Evolutionary conservation across 2,113 vertebrate genomes (phyloP).

Genomic region (Notechis scutatus): DNA sequence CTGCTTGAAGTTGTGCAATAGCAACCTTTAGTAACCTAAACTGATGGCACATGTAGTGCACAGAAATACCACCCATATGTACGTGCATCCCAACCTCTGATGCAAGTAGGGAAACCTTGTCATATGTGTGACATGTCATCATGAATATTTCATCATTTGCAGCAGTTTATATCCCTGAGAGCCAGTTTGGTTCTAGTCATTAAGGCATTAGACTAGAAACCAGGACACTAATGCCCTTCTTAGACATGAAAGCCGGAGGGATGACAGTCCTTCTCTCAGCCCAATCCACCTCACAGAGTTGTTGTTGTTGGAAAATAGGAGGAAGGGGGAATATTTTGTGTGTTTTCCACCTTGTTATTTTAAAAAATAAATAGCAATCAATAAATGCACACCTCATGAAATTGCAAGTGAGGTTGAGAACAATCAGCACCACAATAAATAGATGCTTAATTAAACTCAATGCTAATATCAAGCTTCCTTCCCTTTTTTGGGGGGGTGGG

Average conservation of each 20-base stretch:
- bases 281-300: neutral
- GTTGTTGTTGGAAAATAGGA: neutral
- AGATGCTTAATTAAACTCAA: neutral
- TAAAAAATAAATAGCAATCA: neutral
- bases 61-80: neutral
- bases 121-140: neutral
- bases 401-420: neutral
- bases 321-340: neutral
- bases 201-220: neutral
- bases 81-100: neutral
- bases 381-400: neutral
- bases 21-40: neutral
- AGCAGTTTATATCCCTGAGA: neutral
- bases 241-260: neutral
- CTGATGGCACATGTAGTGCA: neutral
- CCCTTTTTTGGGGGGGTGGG: neutral
- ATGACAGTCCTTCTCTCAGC: neutral
- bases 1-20: neutral
- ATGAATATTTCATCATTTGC: neutral
- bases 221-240: neutral
- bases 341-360: neutral
- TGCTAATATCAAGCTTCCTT: neutral
- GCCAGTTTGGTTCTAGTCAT: neutral
- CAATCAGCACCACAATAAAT: neutral
- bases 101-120: neutral